phyloP scores from a whole-genome alignment of 2,888 invertebrate species.

The Ellobium chinense region DNA sequence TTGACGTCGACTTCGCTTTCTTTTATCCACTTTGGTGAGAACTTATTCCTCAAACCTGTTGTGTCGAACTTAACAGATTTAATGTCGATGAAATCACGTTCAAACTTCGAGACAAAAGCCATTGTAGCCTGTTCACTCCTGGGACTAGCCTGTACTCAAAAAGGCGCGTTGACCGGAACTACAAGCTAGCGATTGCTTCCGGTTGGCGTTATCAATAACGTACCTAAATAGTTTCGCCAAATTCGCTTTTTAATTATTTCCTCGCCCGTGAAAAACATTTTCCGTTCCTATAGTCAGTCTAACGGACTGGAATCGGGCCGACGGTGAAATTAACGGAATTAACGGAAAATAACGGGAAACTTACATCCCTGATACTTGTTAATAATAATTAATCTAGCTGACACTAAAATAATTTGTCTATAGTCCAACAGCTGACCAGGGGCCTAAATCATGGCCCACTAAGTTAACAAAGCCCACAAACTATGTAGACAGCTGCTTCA shows the following conservation, averaged over 20 bases:
- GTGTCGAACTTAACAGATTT: background rate
- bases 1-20: background rate
- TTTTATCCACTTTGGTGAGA: background rate
- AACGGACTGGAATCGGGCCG: background rate
- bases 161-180: background rate
- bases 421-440: no score
- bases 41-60: background rate
- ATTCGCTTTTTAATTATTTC: background rate
- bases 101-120: background rate
- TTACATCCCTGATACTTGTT: no score
- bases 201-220: background rate
- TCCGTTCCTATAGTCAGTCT: background rate
- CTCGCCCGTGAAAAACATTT: background rate
- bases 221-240: background rate
- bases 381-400: no score
- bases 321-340: background rate
- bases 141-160: background rate
- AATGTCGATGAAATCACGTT: background rate
- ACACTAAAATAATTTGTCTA: no score
- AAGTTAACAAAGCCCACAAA: no score
- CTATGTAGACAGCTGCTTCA: no score
- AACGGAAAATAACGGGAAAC: background rate
- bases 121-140: background rate
- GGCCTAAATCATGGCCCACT: no score
- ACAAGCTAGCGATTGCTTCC: background rate